phyloP scores from a whole-genome alignment of 2,888 invertebrate species.

The Nemapogon koenigi region DNA sequence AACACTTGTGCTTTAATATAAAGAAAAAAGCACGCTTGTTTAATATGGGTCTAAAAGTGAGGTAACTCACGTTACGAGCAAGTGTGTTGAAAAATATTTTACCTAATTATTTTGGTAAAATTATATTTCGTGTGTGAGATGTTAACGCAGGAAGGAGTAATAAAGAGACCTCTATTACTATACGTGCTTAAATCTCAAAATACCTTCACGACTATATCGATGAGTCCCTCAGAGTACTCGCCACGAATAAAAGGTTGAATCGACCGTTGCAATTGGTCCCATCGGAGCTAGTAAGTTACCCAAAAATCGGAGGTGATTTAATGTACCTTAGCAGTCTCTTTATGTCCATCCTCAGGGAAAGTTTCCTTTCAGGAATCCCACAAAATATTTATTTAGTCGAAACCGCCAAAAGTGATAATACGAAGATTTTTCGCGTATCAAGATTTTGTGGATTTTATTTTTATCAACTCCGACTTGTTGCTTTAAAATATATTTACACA shows the following conservation, averaged over 20 bases:
- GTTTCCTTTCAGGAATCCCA: slow-evolving; percentile 2
- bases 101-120: no score
- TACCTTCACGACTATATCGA: slow-evolving; percentile 1
- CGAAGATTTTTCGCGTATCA: no score
- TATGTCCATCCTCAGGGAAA: slow-evolving; percentile 1
- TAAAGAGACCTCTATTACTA: neutral
- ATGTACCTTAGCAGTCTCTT: slow-evolving; percentile 3
- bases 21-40: no score
- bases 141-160: neutral
- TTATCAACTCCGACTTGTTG: no score
- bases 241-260: neutral
- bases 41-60: no score
- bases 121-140: neutral
- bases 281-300: slow-evolving; percentile 31
- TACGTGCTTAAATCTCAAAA: slow-evolving; percentile 6
- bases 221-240: slow-evolving; percentile 1
- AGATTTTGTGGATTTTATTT: no score
- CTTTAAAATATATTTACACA: no score
- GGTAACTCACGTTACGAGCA: no score
- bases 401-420: no score
- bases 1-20: no score
- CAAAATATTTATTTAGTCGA: slow-evolving; percentile 5
- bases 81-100: no score
- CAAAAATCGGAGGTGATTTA: slow-evolving; percentile 28
- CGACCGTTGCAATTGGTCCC: slow-evolving; percentile 33